Percentiles rank a stretch among this genome's conserved stretches.
Conservation (phyloP, 2,888 invertebrate genomes). For the Drosophila meridionalis region DNA sequence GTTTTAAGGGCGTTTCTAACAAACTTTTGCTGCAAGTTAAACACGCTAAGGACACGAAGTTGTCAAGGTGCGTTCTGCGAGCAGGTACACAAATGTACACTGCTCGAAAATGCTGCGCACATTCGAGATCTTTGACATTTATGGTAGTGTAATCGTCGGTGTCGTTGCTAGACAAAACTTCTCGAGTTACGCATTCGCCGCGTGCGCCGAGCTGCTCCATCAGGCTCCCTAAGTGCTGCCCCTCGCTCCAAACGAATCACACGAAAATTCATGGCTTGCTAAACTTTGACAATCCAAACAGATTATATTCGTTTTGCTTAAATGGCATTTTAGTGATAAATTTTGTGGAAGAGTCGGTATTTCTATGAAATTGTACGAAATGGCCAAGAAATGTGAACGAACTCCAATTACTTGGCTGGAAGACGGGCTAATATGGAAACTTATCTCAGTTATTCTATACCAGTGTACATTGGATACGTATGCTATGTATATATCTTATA, state of each 20-base stretch:
- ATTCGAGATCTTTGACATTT: slow-evolving; percentile 24
- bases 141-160: slow-evolving; percentile 28
- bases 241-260: background rate
- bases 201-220: background rate
- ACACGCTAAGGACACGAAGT: slow-evolving; percentile 36
- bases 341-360: background rate
- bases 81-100: slow-evolving; percentile 6
- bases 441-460: too few species aligned
- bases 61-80: slow-evolving; percentile 37
- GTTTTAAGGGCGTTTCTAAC: background rate
- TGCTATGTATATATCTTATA: too few species aligned
- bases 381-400: background rate
- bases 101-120: slow-evolving; percentile 14
- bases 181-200: slow-evolving; percentile 29
- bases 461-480: too few species aligned
- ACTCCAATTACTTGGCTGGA: background rate
- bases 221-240: slow-evolving; percentile 2
- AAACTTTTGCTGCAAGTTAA: slow-evolving; percentile 47
- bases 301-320: slow-evolving; percentile 11
- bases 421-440: too few species aligned
- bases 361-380: background rate
- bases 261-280: slow-evolving; percentile 5
- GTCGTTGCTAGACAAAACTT: slow-evolving; percentile 4
- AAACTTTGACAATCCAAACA: slow-evolving; percentile 7
- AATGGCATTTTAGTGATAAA: slow-evolving; percentile 8